Conservation (phyloP, 2,888 invertebrate genomes). For the Arctia plantaginis region DNA sequence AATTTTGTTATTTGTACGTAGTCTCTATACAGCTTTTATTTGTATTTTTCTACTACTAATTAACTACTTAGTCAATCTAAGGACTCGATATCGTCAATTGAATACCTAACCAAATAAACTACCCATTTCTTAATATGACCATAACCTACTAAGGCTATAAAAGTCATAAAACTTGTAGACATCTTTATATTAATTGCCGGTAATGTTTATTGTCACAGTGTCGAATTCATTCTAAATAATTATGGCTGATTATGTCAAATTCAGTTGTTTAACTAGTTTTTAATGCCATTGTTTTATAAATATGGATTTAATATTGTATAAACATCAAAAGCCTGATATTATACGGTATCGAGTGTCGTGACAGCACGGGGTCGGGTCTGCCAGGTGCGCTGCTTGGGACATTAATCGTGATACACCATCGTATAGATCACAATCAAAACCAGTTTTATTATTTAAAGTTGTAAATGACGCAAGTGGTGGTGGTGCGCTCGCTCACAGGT, state of each 20-base stretch:
- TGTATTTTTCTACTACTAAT: too few species aligned
- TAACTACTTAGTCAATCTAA: not conserved
- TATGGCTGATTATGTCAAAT: conserved; percentile 60
- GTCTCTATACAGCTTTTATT: not conserved
- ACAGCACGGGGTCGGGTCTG: conserved; percentile 72
- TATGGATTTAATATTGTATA: conserved; percentile 65
- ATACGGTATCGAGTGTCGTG: conserved; percentile 69
- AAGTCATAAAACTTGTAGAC: conserved; percentile 26
- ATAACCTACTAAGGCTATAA: conserved; percentile 10
- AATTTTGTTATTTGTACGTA: conserved; percentile 23
- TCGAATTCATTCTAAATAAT: conserved; percentile 44
- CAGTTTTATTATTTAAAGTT: conserved; percentile 85
- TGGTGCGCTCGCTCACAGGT: conserved; percentile 72
- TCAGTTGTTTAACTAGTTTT: conserved; percentile 55
- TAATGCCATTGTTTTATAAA: conserved; percentile 67
- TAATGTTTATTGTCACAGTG: conserved; percentile 35
- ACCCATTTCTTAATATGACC: too few species aligned
- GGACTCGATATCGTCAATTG: not conserved
- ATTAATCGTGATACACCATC: conserved; percentile 82
- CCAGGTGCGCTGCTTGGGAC: conserved; percentile 78
- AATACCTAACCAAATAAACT: not conserved
- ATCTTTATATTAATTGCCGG: conserved; percentile 32
- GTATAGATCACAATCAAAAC: conserved; percentile 85
- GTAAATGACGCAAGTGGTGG: conserved; percentile 85
- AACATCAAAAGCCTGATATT: conserved; percentile 63